A percentile compares a stretch with the other conserved stretches of the same genome.
Evolutionary conservation across 1,140 invertebrate genomes (phyloP).

Genomic region (Agrilus planipennis): DNA sequence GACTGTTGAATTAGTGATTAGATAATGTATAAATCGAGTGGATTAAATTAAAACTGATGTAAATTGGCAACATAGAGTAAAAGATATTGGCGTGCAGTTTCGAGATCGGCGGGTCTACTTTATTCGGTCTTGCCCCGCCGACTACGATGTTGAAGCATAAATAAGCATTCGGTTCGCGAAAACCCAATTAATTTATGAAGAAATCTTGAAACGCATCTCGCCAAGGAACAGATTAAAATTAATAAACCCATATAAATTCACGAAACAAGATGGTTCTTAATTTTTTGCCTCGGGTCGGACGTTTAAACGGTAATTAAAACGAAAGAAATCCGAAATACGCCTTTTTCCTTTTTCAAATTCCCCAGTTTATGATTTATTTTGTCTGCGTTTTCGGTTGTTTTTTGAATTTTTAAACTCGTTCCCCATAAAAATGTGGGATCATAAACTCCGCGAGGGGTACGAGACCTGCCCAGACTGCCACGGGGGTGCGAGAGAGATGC

Average conservation of each 20-base stretch:
- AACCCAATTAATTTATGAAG: constrained; percentile 8
- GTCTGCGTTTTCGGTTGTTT: constrained; percentile 15
- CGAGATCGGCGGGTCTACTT: too few relatives aligned
- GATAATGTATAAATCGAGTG: too few relatives aligned
- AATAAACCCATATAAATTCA: constrained; percentile 16
- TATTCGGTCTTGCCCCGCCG: too few relatives aligned
- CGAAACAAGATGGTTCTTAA: constrained; percentile 12
- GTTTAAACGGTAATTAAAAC: constrained; percentile 14
- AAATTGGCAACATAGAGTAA: too few relatives aligned
- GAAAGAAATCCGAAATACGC: constrained; percentile 6
- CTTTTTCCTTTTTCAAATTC: constrained; percentile 13
- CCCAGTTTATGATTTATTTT: constrained; percentile 14
- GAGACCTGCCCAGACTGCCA: not conserved
- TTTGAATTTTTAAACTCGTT: constrained; percentile 14
- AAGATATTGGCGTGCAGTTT: too few relatives aligned
- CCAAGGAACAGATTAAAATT: constrained; percentile 11
- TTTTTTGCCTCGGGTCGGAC: constrained; percentile 9
- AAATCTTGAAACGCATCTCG: not conserved
- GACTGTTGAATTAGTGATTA: too few relatives aligned
- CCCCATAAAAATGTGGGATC: constrained; percentile 10
- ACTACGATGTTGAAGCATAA: too few relatives aligned
- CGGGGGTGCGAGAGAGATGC: not conserved
- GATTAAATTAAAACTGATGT: too few relatives aligned
- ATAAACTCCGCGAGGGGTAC: constrained; percentile 5
- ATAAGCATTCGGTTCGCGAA: not conserved